Evolutionary conservation across 2,113 vertebrate genomes (phyloP), one percentile per base, ranked within the genome.

Genomic region (Sylvicapra grimmia): DNA sequence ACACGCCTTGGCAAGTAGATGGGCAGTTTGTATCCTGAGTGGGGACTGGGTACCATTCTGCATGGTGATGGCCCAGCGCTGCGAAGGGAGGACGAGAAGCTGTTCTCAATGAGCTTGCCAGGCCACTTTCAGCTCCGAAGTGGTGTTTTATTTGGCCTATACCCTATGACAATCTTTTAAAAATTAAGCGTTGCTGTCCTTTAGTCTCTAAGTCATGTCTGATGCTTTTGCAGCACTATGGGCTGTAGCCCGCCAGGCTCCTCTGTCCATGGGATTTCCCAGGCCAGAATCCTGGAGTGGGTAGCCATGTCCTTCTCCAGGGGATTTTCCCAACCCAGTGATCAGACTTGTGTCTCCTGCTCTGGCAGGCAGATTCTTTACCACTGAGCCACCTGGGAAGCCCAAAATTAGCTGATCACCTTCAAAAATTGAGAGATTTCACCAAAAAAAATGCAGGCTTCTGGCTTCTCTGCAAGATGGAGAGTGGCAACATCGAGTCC

Each of bases 381-480:
- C 65, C n/a, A 72, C 65, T 36, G n/a, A 72, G n/a, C 68, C 18
- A 40, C n/a, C 19, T 23, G 68, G n/a, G 19, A 72, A 72, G 68
- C n/a, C 19, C 19, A 1, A 12, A 72, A 86, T 56, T 44, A 36
- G 25, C 12, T 27, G 18, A 75, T 36, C 29, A 53, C 19, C 11
- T 96, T 79, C 59, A 83, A 72, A 51, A 36, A n/a, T 21, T 36
- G 56, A 18, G 54, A 68, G 47, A 40, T 95, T 94, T 59, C 14
- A 25, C 75, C 27, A 65, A 15, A 93, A 93, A 68, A 59, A 36
- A 36, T 85, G 3, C 19, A n/a, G 58, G 40, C 56, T 89, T 88
- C 85, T 65, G 91, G 49, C 89, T 77, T 86, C 68, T 83, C 82
- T 68, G 54, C 40, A 54, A 65, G 51, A 16, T 89, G 80, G 90